Evolutionary conservation across 2,888 invertebrate genomes (phyloP), one percentile per base, ranked within the genome.

Genomic region (Pogonocherus hispidulus): DNA sequence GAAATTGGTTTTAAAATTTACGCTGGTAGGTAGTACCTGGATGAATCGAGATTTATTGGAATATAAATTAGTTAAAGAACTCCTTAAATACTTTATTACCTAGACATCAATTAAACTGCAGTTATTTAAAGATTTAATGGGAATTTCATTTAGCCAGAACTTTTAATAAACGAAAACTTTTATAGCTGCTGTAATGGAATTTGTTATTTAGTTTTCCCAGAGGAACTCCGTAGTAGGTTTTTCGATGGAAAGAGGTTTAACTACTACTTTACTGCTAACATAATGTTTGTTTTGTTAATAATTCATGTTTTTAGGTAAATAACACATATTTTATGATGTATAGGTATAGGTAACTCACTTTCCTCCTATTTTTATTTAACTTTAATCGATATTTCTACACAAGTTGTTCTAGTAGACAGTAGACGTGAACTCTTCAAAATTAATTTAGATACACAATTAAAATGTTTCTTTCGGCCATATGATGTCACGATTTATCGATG

Each of bases 151-250:
- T 41, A 41, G 41, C 16, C 41, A n/a, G 55, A 55, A 55, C 19
- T 55, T 55, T 55, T 55, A 55, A 55, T 55, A 55, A 55, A 52
- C 32, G 32, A 32, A 52, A 55, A 56, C 56, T 56, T 56, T 56
- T 56, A 44, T 44, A 22, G 35, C 55, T 55, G 19, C 55, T 37
- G 35, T 56, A 56, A 44, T 44, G 56, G 44, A 56, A 22, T 56
- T 56, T 37, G 22, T 54, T 41, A 55, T 55, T 55, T 55, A 55
- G 55, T 55, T 55, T 55, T 11, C 55, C 16, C 1, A 9, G 55
- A 37, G 35, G 18, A 55, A 37, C 55, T 35, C 54, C 18, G 18
- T 23, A 19, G 18, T 55, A 5, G 32, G 19, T 37, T 19, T 55
- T 35, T 35, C 19, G n/a, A 18, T 55, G 37, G n/a, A 20, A 35